Conservation (phyloP, 2,888 invertebrate genomes). For the Liodrosophila aerea region DNA sequence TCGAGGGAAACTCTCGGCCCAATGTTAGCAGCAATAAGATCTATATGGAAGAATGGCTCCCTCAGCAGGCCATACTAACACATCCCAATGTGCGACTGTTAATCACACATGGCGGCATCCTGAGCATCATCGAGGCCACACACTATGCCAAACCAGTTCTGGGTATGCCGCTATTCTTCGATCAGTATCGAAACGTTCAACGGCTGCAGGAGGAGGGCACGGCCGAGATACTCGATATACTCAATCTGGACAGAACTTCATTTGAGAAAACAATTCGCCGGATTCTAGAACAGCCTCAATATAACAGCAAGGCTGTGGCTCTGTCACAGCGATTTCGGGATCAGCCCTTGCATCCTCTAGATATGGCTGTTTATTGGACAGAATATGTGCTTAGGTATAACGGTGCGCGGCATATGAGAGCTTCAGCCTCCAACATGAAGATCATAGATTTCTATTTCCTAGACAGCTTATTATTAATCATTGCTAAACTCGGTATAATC, state of each 20-base stretch:
- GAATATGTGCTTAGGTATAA: conserved; percentile 78
- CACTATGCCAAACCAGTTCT: conserved; percentile 82
- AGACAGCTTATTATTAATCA: conserved; percentile 62
- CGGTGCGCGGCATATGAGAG: conserved; percentile 78
- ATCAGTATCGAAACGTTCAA: conserved; percentile 83
- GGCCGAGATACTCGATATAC: conserved; percentile 76
- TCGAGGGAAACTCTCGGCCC: conserved; percentile 68
- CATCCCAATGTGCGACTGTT: conserved; percentile 83
- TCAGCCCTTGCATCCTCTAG: conserved; percentile 75
- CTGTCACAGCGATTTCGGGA: conserved; percentile 73
- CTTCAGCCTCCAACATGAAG: conserved; percentile 67
- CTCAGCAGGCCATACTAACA: conserved; percentile 82
- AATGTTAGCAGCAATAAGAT: conserved; percentile 59
- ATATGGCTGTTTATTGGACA: conserved; percentile 78
- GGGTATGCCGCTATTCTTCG: conserved; percentile 83
- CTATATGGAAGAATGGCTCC: conserved; percentile 79
- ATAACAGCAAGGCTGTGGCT: conserved; percentile 27
- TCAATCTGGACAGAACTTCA: conserved; percentile 71
- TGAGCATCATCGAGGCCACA: conserved; percentile 82
- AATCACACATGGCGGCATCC: conserved; percentile 83
- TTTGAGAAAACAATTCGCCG: conserved; percentile 57
- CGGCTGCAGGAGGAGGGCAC: conserved; percentile 65
- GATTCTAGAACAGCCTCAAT: conserved; percentile 56
- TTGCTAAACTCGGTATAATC: conserved; percentile 22
- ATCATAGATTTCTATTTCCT: conserved; percentile 73